These are phyloP conservation scores for Meriones unguiculatus DNA, from an alignment of 2,113 vertebrate species.

Conservation along the genomic window DNA sequence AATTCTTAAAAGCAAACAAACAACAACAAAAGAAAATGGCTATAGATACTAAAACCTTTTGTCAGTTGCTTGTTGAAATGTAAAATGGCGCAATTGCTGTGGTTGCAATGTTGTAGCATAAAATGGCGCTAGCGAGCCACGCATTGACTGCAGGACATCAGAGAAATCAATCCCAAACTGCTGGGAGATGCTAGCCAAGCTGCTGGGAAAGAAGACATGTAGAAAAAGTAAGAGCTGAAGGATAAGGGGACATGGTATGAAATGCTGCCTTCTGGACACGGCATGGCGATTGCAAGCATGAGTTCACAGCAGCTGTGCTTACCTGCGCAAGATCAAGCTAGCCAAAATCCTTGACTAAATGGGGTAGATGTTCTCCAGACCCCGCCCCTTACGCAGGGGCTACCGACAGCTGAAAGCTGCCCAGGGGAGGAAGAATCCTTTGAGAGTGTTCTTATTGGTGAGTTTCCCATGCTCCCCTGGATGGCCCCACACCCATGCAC, in stretches of 20 bases:
- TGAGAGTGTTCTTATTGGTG: background rate
- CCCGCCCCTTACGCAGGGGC: background rate
- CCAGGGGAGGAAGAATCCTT: background rate
- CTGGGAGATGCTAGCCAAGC: background rate
- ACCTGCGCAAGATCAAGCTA: background rate
- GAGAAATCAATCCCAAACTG: background rate
- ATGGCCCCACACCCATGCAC: background rate
- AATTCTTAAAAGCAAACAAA: background rate
- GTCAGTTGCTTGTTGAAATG: background rate
- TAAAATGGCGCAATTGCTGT: background rate
- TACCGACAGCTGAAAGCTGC: background rate
- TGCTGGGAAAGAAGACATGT: background rate
- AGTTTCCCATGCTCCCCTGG: background rate
- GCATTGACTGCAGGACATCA: background rate
- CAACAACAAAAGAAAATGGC: background rate
- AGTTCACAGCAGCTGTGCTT: background rate
- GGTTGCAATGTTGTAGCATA: no score
- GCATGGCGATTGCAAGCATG: background rate
- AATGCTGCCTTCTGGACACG: background rate
- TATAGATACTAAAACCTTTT: background rate
- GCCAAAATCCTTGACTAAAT: background rate
- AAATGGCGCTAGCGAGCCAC: background rate
- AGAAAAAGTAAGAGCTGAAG: background rate
- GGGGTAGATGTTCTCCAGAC: background rate
- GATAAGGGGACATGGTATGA: no score